Conservation (phyloP, 2,797 vertebrate species). For the Pogoniulus pusillus region DNA sequence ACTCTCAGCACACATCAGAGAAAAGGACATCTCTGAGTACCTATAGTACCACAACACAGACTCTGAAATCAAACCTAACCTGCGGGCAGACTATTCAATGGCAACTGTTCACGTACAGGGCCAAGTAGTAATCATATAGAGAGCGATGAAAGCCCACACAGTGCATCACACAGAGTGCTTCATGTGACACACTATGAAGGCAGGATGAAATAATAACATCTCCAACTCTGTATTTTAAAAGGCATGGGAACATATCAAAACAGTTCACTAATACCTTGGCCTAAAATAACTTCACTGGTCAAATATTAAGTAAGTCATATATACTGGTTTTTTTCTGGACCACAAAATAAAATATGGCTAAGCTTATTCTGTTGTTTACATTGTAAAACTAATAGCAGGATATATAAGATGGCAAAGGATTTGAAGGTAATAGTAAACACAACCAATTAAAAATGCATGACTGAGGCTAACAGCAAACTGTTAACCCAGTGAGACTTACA, state of each 20-base stretch:
- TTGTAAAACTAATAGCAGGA: neutral
- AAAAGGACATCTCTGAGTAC: neutral
- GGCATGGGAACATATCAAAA: neutral
- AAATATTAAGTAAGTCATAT: neutral
- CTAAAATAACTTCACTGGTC: neutral
- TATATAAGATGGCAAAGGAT: neutral
- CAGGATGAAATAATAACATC: neutral
- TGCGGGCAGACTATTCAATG: accelerated
- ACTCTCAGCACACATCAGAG: neutral
- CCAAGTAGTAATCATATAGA: neutral
- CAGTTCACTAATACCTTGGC: neutral
- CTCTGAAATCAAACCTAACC: neutral
- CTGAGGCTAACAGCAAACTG: neutral
- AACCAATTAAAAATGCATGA: neutral
- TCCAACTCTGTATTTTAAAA: neutral
- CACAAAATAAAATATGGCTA: neutral
- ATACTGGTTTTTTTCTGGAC: neutral
- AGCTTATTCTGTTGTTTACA: neutral
- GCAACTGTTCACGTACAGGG: too few relatives aligned
- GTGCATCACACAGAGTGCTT: too few relatives aligned
- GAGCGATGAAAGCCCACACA: neutral
- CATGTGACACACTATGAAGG: neutral
- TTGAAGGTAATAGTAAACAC: neutral
- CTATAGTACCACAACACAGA: neutral
- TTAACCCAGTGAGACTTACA: neutral